A percentile compares a stretch with the other conserved stretches of the same genome.
phyloP scores from a whole-genome alignment of 2,888 invertebrate genomes.

The Ophion obscuratus region DNA sequence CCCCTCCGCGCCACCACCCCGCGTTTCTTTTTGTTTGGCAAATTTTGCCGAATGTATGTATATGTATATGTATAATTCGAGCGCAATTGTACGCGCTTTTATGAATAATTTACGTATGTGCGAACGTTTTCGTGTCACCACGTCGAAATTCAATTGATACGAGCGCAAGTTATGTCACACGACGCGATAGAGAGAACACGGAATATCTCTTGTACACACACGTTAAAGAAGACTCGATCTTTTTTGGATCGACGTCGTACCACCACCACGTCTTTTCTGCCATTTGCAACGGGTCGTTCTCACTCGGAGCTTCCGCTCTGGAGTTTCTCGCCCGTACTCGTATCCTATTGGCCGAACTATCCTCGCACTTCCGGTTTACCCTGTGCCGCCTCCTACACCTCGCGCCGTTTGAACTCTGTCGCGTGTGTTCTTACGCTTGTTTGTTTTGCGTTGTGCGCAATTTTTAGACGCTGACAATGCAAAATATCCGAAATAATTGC shows the following conservation, averaged over 20 bases:
- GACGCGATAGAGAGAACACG: slow-evolving; percentile 32
- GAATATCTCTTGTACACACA: slow-evolving; percentile 28
- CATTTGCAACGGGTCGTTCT: slow-evolving; percentile 76
- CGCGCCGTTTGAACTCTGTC: neutral
- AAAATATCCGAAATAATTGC: neutral
- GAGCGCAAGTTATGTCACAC: slow-evolving; percentile 50
- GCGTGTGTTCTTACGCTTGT: neutral
- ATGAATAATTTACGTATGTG: slow-evolving; percentile 1
- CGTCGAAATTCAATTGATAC: slow-evolving; percentile 10
- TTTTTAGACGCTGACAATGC: neutral
- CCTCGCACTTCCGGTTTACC: slow-evolving; percentile 15
- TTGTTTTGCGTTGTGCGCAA: neutral
- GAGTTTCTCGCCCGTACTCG: slow-evolving; percentile 63
- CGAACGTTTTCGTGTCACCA: neutral
- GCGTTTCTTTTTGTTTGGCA: slow-evolving; percentile 14
- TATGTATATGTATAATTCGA: neutral
- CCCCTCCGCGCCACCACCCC: neutral
- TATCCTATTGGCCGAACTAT: slow-evolving; percentile 12
- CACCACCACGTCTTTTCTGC: slow-evolving; percentile 69
- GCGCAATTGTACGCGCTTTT: neutral
- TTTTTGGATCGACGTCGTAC: slow-evolving; percentile 49
- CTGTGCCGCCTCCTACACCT: neutral
- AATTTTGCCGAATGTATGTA: neutral
- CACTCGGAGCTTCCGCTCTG: slow-evolving; percentile 74
- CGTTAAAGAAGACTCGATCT: slow-evolving; percentile 36